phyloP scores from a whole-genome alignment of 64 coral and sea anemone genomes.

The Pachyseris speciosa region DNA sequence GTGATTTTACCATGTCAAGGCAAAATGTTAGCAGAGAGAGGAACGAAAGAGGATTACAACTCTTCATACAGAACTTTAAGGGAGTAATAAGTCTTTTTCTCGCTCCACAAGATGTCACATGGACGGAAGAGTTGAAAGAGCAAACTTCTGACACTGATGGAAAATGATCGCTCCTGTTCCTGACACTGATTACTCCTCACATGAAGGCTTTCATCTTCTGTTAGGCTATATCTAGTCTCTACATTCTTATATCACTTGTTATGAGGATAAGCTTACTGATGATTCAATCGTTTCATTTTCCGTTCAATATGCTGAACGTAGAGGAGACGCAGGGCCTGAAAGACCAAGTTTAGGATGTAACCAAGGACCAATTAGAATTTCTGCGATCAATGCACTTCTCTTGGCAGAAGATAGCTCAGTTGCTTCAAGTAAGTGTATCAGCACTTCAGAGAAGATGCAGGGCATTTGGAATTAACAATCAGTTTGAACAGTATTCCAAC shows the following conservation, averaged over 20 bases:
- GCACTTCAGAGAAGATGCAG: slow-evolving; percentile 53
- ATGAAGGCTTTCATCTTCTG: background rate
- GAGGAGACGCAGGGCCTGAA: slow-evolving; percentile 30
- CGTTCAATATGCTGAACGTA: background rate
- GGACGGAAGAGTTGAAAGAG: background rate
- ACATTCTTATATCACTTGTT: background rate
- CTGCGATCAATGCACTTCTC: slow-evolving; percentile 54
- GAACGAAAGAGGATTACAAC: background rate
- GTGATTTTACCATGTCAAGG: no score
- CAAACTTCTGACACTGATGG: background rate
- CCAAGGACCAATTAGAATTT: slow-evolving; percentile 28
- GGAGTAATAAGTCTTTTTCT: background rate
- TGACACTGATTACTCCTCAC: background rate
- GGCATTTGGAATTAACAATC: slow-evolving; percentile 60
- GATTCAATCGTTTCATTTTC: no score
- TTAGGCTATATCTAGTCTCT: background rate
- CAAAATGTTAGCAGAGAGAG: background rate
- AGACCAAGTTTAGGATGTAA: background rate
- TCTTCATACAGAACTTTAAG: slow-evolving; percentile 7
- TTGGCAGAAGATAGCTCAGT: slow-evolving; percentile 68
- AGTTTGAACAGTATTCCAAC: slow-evolving; percentile 28
- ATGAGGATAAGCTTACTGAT: background rate
- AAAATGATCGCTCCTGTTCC: slow-evolving; percentile 12
- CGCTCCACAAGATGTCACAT: background rate
- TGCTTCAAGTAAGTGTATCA: slow-evolving; percentile 59